Base-by-base conservation (phyloP, 2,888 invertebrate genomes). In the Carpatolechia fugitivella region DNA sequence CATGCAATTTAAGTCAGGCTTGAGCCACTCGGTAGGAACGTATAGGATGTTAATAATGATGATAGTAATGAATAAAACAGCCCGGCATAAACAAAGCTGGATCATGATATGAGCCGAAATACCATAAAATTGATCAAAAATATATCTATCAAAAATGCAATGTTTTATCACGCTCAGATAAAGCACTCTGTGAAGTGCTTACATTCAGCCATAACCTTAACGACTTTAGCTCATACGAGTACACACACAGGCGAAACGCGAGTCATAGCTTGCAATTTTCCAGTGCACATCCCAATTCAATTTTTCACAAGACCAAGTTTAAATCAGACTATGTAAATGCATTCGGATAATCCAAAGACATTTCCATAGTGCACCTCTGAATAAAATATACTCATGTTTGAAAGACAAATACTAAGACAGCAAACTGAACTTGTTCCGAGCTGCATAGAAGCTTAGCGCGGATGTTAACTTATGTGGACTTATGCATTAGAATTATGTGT, bases 331-430 rank as follows among this genome's bases (percentile, higher is more conserved):
- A 33, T 49, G 49, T 49, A 49, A 49, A 49, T 49, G 49, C 49
- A 49, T 49, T 10, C 18, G 8, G 49, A 49, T 49, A 8, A 54
- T 48, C 40, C 49, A 58, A 50, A 46, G 36, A 53, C 33, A 48
- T 59, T 61, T 57, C 59, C 56, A 55, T 60, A 60, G 54, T 38
- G 56, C 56, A 61, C 52, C 57, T 60, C 56, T 51, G 58, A 60
- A 55, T 59, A 54, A 46, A 55, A 58, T 55, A 56, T 54, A 56
- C 51, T 44, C 44, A 20, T 44, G 20, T 52, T 11, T 18, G 61
- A 52, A 62, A 62, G 58, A 58, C 63, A 68, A 64, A 68, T 61
- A 62, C 58, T 47, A 41, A 30, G 47, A 52, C 49, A 30, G 55
- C 47, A 59, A 60, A 59, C 57, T 57, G 54, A 56, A 59, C 64